Evolutionary conservation across 2,888 invertebrate genomes (phyloP).

Genomic region (Acanthopleura granulata): DNA sequence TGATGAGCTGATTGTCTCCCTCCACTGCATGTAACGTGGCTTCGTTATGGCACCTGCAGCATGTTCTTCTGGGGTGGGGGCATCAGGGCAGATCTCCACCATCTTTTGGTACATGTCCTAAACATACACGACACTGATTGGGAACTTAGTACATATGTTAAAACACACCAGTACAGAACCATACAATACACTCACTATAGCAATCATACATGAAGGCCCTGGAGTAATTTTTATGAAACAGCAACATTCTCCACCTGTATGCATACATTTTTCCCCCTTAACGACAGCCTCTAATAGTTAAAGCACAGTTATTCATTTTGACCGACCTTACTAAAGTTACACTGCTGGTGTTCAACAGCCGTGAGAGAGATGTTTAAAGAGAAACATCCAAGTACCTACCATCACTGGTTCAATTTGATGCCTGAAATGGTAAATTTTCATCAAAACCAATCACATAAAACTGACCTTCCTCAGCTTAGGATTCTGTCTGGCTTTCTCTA

Average conservation of each 20-base stretch:
- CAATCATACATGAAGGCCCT: too few relatives aligned
- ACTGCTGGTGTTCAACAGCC: too few relatives aligned
- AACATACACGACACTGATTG: neutral
- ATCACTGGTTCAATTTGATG: neutral
- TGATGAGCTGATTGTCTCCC: slow-evolving; percentile 67
- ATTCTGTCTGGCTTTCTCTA: slow-evolving; percentile 94
- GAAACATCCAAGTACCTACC: too few relatives aligned
- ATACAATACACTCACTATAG: too few relatives aligned
- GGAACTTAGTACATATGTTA: slow-evolving; percentile 1
- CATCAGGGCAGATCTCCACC: slow-evolving; percentile 91
- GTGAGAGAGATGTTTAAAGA: too few relatives aligned
- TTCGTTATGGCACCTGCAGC: slow-evolving; percentile 92
- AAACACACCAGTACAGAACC: slow-evolving; percentile 12
- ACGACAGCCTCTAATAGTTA: too few relatives aligned
- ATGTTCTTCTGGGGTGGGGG: slow-evolving; percentile 92
- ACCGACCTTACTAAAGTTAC: too few relatives aligned
- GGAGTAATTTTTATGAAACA: too few relatives aligned
- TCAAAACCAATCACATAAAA: neutral
- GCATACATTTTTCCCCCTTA: too few relatives aligned
- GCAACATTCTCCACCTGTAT: too few relatives aligned
- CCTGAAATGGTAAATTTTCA: neutral
- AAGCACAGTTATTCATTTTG: too few relatives aligned
- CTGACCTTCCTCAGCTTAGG: slow-evolving; percentile 79
- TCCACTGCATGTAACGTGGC: slow-evolving; percentile 74
- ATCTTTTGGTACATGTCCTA: slow-evolving; percentile 98